phyloP scores from a whole-genome alignment of 1,140 invertebrate species.

The Drosophila pseudoananassae region DNA sequence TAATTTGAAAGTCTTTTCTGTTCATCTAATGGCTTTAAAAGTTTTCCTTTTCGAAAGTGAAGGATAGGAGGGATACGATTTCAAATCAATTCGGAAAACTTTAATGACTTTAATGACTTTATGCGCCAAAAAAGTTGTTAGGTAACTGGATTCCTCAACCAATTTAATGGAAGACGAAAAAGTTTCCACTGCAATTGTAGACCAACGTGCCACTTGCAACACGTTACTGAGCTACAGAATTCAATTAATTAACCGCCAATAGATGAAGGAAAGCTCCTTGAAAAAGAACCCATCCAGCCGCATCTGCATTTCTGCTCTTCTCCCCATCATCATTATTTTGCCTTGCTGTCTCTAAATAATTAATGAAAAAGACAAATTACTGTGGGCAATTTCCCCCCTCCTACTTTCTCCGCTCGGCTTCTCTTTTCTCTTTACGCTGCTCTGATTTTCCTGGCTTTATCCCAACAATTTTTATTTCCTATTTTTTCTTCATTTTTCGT shows the following conservation, averaged over 20 bases:
- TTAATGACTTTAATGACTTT: constrained; percentile 80
- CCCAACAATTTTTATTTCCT: neutral
- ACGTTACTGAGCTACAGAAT: constrained; percentile 50
- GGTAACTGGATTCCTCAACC: constrained; percentile 45
- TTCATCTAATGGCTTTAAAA: constrained; percentile 18
- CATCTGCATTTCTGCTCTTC: constrained; percentile 7
- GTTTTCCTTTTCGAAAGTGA: neutral
- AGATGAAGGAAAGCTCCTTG: constrained; percentile 12
- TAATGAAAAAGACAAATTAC: constrained; percentile 77
- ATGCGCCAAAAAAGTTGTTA: constrained; percentile 65
- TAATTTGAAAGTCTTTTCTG: constrained; percentile 50
- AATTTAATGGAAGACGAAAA: constrained; percentile 7
- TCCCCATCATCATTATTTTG: constrained; percentile 15
- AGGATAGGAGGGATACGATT: constrained; percentile 16
- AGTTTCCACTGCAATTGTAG: constrained; percentile 33
- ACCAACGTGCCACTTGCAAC: constrained; percentile 19
- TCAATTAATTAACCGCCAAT: constrained; percentile 78
- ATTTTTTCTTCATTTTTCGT: neutral
- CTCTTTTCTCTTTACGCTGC: constrained; percentile 7
- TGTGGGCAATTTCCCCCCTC: constrained; percentile 20
- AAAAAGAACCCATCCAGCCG: neutral
- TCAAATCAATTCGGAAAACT: constrained; percentile 70
- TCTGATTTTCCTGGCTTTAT: constrained; percentile 38
- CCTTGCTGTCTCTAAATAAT: constrained; percentile 53
- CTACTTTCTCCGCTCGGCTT: constrained; percentile 4